Conservation (phyloP, 2,113 vertebrate genomes). For the Urocynchramus pylzowi region DNA sequence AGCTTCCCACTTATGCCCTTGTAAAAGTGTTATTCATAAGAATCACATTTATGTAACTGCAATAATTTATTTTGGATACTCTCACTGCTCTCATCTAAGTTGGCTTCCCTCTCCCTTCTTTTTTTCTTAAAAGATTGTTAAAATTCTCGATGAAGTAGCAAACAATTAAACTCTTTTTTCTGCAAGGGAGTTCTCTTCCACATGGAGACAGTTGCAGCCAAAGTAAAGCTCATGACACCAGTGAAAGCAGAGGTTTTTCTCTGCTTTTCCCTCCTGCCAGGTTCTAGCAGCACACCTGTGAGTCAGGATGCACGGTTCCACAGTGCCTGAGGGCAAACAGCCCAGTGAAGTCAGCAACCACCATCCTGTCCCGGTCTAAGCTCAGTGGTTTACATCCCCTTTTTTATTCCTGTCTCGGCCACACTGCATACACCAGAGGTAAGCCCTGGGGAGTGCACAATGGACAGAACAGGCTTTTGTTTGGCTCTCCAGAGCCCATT, state of each 20-base stretch:
- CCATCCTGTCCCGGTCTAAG: not conserved
- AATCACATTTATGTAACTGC: not conserved
- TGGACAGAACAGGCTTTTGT: not conserved
- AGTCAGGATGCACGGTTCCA: fast-evolving
- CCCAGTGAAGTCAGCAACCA: not conserved
- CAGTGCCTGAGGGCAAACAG: not conserved
- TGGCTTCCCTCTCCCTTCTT: not conserved
- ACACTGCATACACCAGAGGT: not conserved
- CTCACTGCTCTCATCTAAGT: not conserved
- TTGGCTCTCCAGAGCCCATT: not conserved
- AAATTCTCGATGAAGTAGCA: not conserved
- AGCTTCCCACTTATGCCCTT: not conserved
- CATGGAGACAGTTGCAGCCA: not conserved
- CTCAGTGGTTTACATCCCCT: not conserved
- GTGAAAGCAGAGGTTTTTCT: not conserved
- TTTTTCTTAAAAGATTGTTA: not conserved
- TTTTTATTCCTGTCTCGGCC: not conserved
- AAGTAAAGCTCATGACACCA: not conserved
- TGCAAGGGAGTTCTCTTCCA: not conserved
- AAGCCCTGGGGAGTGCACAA: not conserved
- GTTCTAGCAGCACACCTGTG: not conserved
- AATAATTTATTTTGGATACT: not conserved
- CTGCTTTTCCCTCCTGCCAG: not conserved
- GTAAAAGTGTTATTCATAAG: not conserved
- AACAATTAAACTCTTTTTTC: not conserved